Conservation (phyloP, 2,888 invertebrate genomes). For the Parnassius mnemosyne region DNA sequence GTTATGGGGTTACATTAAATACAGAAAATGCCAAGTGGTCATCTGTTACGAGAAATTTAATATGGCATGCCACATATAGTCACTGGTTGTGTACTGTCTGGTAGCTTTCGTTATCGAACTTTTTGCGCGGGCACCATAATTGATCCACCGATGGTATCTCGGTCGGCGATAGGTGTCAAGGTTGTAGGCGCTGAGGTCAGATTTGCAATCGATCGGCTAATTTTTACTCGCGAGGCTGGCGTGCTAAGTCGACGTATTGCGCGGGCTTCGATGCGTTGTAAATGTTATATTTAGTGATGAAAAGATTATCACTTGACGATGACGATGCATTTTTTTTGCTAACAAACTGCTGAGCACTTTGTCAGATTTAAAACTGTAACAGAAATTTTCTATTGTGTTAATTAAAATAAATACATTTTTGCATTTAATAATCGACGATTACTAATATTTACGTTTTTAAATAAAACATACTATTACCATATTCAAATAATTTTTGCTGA, state of each 20-base stretch:
- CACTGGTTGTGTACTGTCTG: neutral
- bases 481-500: no score
- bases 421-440: no score
- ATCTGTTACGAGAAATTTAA: neutral
- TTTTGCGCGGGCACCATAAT: constrained; percentile 17
- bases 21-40: neutral
- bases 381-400: no score
- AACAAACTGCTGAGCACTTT: no score
- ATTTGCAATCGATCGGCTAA: constrained; percentile 15
- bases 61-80: neutral
- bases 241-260: constrained; percentile 9
- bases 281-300: neutral
- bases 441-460: no score
- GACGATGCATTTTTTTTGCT: neutral
- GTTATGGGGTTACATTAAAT: no score
- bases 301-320: neutral
- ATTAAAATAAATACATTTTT: no score
- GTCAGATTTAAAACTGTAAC: no score
- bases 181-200: constrained; percentile 10
- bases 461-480: no score
- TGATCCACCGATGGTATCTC: constrained; percentile 8
- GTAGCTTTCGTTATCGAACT: neutral
- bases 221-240: constrained; percentile 4
- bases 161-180: constrained; percentile 19
- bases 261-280: neutral